Base-by-base conservation (phyloP, 1,140 invertebrate genomes). In the Diploscapter pachys region DNA sequence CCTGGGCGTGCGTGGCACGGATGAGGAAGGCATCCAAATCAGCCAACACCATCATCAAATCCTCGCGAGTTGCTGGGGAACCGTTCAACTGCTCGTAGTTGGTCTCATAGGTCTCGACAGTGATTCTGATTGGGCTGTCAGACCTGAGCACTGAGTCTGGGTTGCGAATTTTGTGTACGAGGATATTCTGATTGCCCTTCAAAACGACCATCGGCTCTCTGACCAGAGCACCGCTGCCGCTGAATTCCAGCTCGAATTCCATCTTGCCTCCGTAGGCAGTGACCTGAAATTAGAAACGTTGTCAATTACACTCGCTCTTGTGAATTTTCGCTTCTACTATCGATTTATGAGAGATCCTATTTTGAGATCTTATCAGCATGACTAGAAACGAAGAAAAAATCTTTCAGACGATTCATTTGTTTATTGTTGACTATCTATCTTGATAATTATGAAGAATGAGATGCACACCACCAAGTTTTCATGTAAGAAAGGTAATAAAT, bases 21-120 rank as follows among this genome's bases (percentile, higher is more conserved):
- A 98, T 93, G 70, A 93, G 89, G 79, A 98, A 92, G 6, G 90
- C 90, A 81, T 92, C 89, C 11, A 99, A 86, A 83, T 95, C 92
- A 75, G 94, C 93, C 54, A 99, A 87, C 0, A 93, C 93, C 91
- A 97, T 94, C 55, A 98, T 87, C 63, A 98, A 87, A 87, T 95
- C 91, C 82, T 95, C 93, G 9, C 96, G 89, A 70, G 92, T 91
- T 5, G 91, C 90, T 61, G 89, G 87, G 59, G 91, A 90, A 3
- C 94, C 94, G 86, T 95, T 93, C 79, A 89, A 88, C 78, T 91
- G 87, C 82, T 92, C 90, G 93, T 93, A 96, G 81, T 85, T 83
- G 73, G 84, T 82, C 87, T 85, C 83, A 77, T 85, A 85, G 57
- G 83, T 85, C 31, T 85, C 83, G 13, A 85, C 69, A 3, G 71